phyloP scores from a whole-genome alignment of 2,888 invertebrate genomes.

The Diaperis boleti region DNA sequence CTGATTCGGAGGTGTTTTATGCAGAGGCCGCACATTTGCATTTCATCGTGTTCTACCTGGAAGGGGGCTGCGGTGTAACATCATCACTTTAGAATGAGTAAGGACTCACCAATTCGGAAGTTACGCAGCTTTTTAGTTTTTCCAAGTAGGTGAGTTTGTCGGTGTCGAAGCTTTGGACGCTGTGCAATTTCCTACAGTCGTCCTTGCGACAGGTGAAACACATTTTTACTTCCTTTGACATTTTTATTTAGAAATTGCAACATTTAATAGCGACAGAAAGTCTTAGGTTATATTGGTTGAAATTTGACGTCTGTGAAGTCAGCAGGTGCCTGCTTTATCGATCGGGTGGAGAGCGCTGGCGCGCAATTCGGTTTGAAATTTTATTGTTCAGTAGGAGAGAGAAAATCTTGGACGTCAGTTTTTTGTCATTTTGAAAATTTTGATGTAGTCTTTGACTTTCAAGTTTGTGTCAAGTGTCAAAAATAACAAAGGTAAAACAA shows the following conservation, averaged over 20 bases:
- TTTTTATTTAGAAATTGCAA: constrained; percentile 38
- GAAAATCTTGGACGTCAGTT: no score
- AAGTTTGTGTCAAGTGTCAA: no score
- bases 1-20: constrained; percentile 47
- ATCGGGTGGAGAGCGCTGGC: constrained; percentile 10
- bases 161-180: constrained; percentile 44
- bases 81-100: no score
- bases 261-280: not conserved
- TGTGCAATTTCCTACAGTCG: constrained; percentile 42
- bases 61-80: no score
- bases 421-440: no score
- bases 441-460: no score
- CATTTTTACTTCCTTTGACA: constrained; percentile 15
- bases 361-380: not conserved
- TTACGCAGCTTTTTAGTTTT: constrained; percentile 51
- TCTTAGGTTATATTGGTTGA: constrained; percentile 35
- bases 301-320: constrained; percentile 7
- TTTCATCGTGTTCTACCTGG: constrained; percentile 47
- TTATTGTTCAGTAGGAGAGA: no score
- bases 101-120: constrained; percentile 46
- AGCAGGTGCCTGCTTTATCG: constrained; percentile 21
- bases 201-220: constrained; percentile 50
- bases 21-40: constrained; percentile 51
- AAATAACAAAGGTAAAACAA: no score
- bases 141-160: constrained; percentile 50